Conservation (phyloP, 2,797 vertebrate genomes). For the Malacoraja senta region DNA sequence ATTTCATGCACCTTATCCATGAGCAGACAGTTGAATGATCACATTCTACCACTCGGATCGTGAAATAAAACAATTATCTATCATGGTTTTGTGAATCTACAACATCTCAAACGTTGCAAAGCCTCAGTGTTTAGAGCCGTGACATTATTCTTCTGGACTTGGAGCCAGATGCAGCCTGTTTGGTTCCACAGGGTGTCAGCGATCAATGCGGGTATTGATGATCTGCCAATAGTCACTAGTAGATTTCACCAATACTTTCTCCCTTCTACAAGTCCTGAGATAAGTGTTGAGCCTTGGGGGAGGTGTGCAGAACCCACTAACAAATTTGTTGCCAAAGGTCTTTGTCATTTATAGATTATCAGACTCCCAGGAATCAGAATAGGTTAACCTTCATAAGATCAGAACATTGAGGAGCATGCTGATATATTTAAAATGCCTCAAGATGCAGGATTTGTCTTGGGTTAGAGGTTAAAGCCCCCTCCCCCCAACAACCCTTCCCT, state of each 20-base stretch:
- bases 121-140: no score
- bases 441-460: background rate
- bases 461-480: background rate
- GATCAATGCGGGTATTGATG: background rate
- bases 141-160: background rate
- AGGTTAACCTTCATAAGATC: background rate
- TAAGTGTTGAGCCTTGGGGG: background rate
- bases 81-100: background rate
- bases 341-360: background rate
- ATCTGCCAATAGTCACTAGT: constrained; percentile 5
- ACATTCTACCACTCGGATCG: background rate
- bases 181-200: background rate
- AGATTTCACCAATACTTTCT: constrained; percentile 14
- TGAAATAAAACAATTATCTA: background rate
- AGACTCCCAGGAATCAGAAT: background rate
- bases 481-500: background rate
- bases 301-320: background rate
- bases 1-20: background rate
- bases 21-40: background rate
- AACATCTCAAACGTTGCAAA: background rate
- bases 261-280: background rate
- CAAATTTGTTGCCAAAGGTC: background rate
- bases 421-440: background rate
- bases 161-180: background rate
- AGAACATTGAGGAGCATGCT: background rate